These are phyloP conservation scores for Mormyrus iriodes DNA, from an alignment of 2,113 vertebrate genomes.

Conservation along the genomic window DNA sequence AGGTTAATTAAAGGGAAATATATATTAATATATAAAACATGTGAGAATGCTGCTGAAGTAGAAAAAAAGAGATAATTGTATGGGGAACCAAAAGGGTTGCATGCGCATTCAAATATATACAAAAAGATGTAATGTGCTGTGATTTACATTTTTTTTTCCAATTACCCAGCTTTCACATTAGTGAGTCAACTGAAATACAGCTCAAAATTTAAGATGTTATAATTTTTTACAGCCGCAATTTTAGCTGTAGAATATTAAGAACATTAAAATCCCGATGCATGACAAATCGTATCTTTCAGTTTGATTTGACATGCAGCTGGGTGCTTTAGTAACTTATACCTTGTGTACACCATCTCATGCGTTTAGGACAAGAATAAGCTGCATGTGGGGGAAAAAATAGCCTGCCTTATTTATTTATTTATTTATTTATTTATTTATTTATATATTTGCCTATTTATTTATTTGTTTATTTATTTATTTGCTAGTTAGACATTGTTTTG, in stretches of 20 bases:
- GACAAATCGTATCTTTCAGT: slow-evolving; percentile 54
- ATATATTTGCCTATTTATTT: not conserved
- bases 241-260: slow-evolving; percentile 39
- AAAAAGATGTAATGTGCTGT: not conserved
- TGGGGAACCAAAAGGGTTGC: not conserved
- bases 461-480: not conserved
- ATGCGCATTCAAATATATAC: not conserved
- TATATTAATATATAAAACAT: too few relatives aligned
- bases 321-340: slow-evolving; percentile 38
- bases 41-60: too few relatives aligned
- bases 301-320: slow-evolving; percentile 50
- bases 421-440: not conserved
- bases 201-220: slow-evolving; percentile 29
- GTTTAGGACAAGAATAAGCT: not conserved
- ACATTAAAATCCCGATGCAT: slow-evolving; percentile 36
- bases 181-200: slow-evolving; percentile 15
- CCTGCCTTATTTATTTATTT: not conserved
- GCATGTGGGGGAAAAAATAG: not conserved
- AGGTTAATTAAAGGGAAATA: too few relatives aligned
- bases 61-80: too few relatives aligned
- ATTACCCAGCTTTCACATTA: slow-evolving; percentile 26
- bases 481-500: not conserved
- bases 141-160: not conserved
- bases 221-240: slow-evolving; percentile 35
- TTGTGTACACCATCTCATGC: not conserved